Base-by-base conservation (phyloP, 2,888 invertebrate species). In the Drosophila dives region DNA sequence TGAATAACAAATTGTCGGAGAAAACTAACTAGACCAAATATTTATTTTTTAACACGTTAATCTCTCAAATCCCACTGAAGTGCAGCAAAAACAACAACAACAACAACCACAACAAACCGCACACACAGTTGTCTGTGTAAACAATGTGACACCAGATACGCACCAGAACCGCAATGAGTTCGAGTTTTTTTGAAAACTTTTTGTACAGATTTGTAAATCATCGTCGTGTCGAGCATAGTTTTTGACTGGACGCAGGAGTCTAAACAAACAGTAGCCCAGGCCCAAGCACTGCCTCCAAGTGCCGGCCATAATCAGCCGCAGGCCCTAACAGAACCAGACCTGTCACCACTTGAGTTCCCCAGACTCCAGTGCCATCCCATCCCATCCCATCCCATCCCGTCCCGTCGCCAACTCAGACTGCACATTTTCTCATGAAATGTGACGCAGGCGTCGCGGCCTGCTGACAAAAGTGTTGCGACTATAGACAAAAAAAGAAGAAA, bases 31-130 rank as follows among this genome's bases (percentile, higher is more conserved):
- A 90, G 81, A 90, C 81, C 89, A 90, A 90, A 86, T 86, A 90
- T 86, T 90, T 89, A 86, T 88, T 90, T 90, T 89, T 86, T 83
- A 90, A 90, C 90, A 86, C 86, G 89, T 86, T 90, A 86, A 86
- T 86, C 90, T 79, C 79, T 87, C 86, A 86, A 88, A 86, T 90
- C 81, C 81, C 71, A 70, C 70, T 77, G 75, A 89, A 85, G 85
- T 89, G 85, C 80, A 70, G 45, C 68, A 59, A 54, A 63, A 77
- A 45, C 64, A 64, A 54, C 48, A 77, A 45, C 64, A 64, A 54
- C 48, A 54, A 32, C 58, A 83, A 33, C 50, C 36, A 61, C 75
- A 80, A 23, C 64, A 62, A 79, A 72, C 77, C 85, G 69, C 89
- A 84, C 83, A 66, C 80, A 66, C 79, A 89, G 85, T 82, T 89